phyloP scores from a whole-genome alignment of 2,797 vertebrate genomes.

The Pogoniulus pusillus region DNA sequence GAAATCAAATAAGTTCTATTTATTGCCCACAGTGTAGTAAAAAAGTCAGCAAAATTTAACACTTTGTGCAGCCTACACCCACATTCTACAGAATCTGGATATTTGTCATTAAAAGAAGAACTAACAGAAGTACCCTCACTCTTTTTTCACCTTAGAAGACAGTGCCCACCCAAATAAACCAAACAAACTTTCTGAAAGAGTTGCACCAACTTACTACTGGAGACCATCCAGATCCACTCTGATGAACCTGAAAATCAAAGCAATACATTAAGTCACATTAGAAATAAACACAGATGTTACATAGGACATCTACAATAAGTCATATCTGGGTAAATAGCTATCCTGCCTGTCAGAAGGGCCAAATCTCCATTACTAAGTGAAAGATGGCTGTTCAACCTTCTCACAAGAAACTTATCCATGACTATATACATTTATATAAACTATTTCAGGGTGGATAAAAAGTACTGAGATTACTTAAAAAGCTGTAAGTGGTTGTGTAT shows the following conservation, averaged over 20 bases:
- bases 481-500: background rate
- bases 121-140: background rate
- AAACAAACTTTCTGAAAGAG: background rate
- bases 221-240: conserved; percentile 97
- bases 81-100: rapidly evolving
- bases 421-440: background rate
- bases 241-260: conserved; percentile 84
- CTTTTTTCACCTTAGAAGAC: rapidly evolving
- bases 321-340: background rate
- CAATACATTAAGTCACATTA: background rate
- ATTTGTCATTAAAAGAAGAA: background rate
- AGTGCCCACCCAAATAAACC: background rate
- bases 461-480: rapidly evolving
- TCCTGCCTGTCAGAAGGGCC: background rate
- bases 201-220: conserved; percentile 86
- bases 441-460: background rate
- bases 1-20: background rate
- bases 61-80: background rate
- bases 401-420: rapidly evolving
- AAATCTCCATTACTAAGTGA: background rate
- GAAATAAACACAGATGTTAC: background rate
- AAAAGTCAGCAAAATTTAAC: background rate
- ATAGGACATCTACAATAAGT: rapidly evolving
- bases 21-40: background rate
- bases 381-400: background rate